Evolutionary conservation across 2,888 invertebrate genomes (phyloP).

Genomic region (Cantharis rustica): DNA sequence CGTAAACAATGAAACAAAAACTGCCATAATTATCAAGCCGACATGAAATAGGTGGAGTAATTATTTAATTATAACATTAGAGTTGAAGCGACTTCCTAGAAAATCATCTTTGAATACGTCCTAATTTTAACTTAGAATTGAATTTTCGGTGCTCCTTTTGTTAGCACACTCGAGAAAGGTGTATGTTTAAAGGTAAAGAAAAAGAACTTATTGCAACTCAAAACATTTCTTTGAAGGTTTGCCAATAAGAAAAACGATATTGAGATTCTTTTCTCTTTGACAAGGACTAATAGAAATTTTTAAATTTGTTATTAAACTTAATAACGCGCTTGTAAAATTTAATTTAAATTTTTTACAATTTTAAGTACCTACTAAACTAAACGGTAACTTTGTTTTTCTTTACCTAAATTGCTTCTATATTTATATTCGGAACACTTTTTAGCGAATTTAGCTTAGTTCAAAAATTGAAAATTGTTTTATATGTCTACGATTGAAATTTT

Average conservation of each 20-base stretch:
- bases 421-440: not conserved
- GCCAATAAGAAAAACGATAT: not conserved
- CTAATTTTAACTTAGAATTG: slow-evolving; percentile 24
- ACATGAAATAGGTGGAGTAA: slow-evolving; percentile 54
- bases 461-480: not conserved
- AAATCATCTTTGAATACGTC: slow-evolving; percentile 30
- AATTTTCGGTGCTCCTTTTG: slow-evolving; percentile 28
- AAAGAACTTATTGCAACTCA: slow-evolving; percentile 23
- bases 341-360: not conserved
- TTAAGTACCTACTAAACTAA: not conserved
- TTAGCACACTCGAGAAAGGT: slow-evolving; percentile 11
- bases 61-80: slow-evolving; percentile 52
- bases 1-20: slow-evolving; percentile 36
- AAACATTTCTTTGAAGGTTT: slow-evolving; percentile 3
- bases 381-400: not conserved
- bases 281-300: not conserved
- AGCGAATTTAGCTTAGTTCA: not conserved
- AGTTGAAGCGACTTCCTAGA: slow-evolving; percentile 25
- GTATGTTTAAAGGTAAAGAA: not conserved
- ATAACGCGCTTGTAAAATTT: not conserved
- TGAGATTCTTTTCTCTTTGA: not conserved
- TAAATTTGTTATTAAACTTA: not conserved
- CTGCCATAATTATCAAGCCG: slow-evolving; percentile 32
- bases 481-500: not conserved
- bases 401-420: not conserved